phyloP scores from a whole-genome alignment of 2,113 vertebrate species.

The Theropithecus gelada region DNA sequence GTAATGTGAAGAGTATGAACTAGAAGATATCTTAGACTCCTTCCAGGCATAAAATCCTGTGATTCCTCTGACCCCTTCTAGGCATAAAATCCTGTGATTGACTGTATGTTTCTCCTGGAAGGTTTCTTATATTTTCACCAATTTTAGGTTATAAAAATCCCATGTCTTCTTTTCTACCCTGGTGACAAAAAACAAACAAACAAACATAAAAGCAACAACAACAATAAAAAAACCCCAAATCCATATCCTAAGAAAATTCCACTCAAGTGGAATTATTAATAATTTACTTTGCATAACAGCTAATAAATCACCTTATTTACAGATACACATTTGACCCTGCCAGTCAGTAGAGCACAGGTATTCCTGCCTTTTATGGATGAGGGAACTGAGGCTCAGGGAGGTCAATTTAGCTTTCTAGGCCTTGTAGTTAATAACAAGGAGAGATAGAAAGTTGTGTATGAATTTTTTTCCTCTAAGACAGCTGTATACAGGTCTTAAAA shows the following conservation, averaged over 20 bases:
- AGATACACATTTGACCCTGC: not conserved
- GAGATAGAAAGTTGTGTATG: not conserved
- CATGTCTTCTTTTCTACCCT: not conserved
- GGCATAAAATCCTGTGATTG: not conserved
- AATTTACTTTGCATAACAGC: not conserved
- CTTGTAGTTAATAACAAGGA: not conserved
- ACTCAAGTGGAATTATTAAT: not conserved
- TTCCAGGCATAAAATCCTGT: not conserved
- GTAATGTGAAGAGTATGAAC: not conserved
- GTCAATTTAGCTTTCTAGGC: not conserved
- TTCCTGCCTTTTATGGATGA: not conserved
- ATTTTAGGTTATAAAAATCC: not conserved
- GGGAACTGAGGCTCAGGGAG: not conserved
- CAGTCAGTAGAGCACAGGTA: not conserved
- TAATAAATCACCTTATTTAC: not conserved
- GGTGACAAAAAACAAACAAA: too few relatives aligned
- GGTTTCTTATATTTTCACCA: not conserved
- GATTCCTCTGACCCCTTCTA: not conserved
- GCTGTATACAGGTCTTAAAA: conserved; percentile 17
- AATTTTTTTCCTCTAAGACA: not conserved
- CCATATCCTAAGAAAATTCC: not conserved
- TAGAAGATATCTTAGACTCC: not conserved
- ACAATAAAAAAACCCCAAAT: too few relatives aligned
- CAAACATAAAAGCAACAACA: too few relatives aligned
- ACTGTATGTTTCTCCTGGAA: not conserved